These are phyloP conservation scores for Neostethus bicornis DNA, from an alignment of 2,797 vertebrate species.

Conservation along the genomic window DNA sequence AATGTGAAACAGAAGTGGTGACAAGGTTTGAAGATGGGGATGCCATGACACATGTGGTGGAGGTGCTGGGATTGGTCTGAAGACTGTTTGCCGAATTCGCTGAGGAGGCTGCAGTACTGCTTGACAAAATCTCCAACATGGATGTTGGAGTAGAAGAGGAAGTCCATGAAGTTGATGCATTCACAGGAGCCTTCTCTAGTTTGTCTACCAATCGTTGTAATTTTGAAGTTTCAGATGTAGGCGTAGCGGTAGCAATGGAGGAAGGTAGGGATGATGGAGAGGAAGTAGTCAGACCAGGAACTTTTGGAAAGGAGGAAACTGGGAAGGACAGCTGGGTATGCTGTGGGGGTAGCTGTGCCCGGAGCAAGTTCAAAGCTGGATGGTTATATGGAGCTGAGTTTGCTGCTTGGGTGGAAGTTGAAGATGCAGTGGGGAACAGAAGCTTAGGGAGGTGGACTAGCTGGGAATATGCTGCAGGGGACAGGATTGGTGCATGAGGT, in stretches of 20 bases:
- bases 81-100: slow-evolving; percentile 53
- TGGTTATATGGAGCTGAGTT: slow-evolving; percentile 74
- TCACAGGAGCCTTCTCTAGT: slow-evolving; percentile 82
- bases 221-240: slow-evolving; percentile 90
- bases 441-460: slow-evolving; percentile 80
- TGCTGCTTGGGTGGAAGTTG: slow-evolving; percentile 57
- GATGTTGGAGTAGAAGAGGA: slow-evolving; percentile 61
- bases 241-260: slow-evolving; percentile 67
- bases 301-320: slow-evolving; percentile 78
- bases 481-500: slow-evolving; percentile 74
- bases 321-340: slow-evolving; percentile 77
- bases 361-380: slow-evolving; percentile 72
- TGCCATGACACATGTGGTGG: slow-evolving; percentile 74
- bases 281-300: slow-evolving; percentile 52
- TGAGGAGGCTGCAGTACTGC: slow-evolving; percentile 50
- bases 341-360: slow-evolving; percentile 65
- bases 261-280: slow-evolving; percentile 67
- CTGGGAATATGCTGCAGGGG: slow-evolving; percentile 80
- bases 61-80: slow-evolving; percentile 74
- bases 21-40: slow-evolving; percentile 70
- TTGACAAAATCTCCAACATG: slow-evolving; percentile 65
- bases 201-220: slow-evolving; percentile 91
- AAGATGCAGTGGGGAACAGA: slow-evolving; percentile 78
- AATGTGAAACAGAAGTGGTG: slow-evolving; percentile 72
- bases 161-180: slow-evolving; percentile 66